Evolutionary conservation across 92 coral and sea anemone genomes (phyloP).

Genomic region (Porites evermanni): DNA sequence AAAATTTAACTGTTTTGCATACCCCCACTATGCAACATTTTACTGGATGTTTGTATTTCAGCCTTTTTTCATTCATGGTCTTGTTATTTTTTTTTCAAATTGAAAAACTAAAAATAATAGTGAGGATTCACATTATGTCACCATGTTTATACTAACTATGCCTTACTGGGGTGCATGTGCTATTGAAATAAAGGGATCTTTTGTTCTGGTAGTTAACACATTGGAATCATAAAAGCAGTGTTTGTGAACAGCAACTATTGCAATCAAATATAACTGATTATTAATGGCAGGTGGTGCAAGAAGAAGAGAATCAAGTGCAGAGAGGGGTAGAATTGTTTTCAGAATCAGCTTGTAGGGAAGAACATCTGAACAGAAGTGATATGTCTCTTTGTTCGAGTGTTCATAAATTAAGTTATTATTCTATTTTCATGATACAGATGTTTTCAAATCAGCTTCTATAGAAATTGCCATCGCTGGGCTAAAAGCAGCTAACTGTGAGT

Average conservation of each 20-base stretch:
- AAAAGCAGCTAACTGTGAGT: slow-evolving; percentile 52
- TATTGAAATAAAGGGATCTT: too few species aligned
- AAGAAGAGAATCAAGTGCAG: neutral
- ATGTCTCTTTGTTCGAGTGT: neutral
- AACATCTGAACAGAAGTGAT: neutral
- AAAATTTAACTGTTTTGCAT: too few species aligned
- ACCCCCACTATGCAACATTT: too few species aligned
- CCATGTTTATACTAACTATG: too few species aligned
- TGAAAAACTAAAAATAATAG: too few species aligned
- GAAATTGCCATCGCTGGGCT: slow-evolving; percentile 44
- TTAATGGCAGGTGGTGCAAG: neutral
- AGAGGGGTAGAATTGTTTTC: neutral
- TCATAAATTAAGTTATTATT: neutral
- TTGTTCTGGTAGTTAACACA: too few species aligned
- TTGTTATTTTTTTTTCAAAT: too few species aligned
- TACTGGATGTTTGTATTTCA: too few species aligned
- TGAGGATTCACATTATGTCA: too few species aligned
- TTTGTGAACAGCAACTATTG: neutral
- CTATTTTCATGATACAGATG: slow-evolving; percentile 19
- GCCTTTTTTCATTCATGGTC: too few species aligned
- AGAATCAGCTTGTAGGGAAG: neutral
- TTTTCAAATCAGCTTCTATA: slow-evolving; percentile 38
- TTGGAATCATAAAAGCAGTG: too few species aligned
- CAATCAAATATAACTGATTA: neutral
- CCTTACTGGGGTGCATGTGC: too few species aligned